phyloP scores from a whole-genome alignment of 2,888 invertebrate species.

The Plagodis pulveraria region DNA sequence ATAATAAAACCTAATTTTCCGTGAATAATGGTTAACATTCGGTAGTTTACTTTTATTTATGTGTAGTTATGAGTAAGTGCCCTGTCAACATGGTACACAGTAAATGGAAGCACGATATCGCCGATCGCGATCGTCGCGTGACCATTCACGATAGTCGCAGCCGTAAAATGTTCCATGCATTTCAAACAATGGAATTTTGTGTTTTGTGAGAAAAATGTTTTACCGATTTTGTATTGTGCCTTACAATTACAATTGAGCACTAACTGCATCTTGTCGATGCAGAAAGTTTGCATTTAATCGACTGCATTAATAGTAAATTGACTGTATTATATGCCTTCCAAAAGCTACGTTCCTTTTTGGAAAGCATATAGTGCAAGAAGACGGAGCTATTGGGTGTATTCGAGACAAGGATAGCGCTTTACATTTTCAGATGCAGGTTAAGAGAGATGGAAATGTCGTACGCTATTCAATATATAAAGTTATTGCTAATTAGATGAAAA shows the following conservation, averaged over 20 bases:
- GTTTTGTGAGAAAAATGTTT: constrained; percentile 33
- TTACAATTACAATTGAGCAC: not conserved
- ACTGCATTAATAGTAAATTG: no score
- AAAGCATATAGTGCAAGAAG: no score
- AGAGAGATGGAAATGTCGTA: no score
- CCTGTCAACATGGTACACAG: constrained; percentile 9
- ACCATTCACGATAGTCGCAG: constrained; percentile 35
- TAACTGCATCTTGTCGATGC: no score
- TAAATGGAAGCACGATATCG: constrained; percentile 17
- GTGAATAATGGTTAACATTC: constrained; percentile 4
- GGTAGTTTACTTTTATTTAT: constrained; percentile 9
- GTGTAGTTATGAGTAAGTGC: constrained; percentile 16
- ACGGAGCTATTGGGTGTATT: no score
- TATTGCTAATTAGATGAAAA: no score
- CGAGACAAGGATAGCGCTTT: no score
- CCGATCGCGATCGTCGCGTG: constrained; percentile 42
- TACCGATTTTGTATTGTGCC: constrained; percentile 31
- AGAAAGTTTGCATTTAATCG: no score
- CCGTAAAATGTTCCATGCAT: constrained; percentile 40
- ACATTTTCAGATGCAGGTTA: no score
- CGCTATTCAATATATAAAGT: no score
- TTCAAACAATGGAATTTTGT: constrained; percentile 37
- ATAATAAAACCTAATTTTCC: constrained; percentile 2
- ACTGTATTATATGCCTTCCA: no score
- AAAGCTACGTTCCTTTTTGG: no score